Conservation (phyloP, 2,797 vertebrate genomes). For the Margarornis squamiger region DNA sequence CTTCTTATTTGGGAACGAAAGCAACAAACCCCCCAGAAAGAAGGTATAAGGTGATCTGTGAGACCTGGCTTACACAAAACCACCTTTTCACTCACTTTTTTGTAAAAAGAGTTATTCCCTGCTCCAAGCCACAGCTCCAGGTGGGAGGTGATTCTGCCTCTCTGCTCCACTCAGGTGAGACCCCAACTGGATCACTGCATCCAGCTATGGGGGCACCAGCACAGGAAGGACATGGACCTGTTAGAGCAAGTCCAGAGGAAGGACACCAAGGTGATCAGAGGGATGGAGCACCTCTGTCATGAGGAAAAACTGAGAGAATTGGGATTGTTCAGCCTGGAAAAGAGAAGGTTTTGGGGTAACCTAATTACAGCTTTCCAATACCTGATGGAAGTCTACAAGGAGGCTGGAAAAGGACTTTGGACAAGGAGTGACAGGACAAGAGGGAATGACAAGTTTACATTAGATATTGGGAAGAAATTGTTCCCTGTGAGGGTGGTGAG, state of each 20-base stretch:
- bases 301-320: neutral
- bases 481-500: neutral
- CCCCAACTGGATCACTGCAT: neutral
- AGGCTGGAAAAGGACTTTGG: neutral
- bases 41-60: neutral
- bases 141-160: neutral
- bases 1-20: neutral
- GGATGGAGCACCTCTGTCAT: neutral
- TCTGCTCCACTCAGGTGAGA: neutral
- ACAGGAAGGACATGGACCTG: neutral
- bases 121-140: neutral
- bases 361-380: neutral
- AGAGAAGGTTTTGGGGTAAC: neutral
- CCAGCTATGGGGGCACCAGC: neutral
- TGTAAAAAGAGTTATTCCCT: neutral
- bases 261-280: neutral
- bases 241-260: neutral
- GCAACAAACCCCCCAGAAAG: neutral
- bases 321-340: neutral
- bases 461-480: neutral
- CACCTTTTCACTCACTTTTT: neutral
- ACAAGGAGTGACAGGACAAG: neutral
- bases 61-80: neutral
- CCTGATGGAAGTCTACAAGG: neutral
- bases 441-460: neutral